These are phyloP conservation scores for Oceanodroma leucorhoa DNA, from an alignment of 2,797 vertebrate species.

Conservation along the genomic window DNA sequence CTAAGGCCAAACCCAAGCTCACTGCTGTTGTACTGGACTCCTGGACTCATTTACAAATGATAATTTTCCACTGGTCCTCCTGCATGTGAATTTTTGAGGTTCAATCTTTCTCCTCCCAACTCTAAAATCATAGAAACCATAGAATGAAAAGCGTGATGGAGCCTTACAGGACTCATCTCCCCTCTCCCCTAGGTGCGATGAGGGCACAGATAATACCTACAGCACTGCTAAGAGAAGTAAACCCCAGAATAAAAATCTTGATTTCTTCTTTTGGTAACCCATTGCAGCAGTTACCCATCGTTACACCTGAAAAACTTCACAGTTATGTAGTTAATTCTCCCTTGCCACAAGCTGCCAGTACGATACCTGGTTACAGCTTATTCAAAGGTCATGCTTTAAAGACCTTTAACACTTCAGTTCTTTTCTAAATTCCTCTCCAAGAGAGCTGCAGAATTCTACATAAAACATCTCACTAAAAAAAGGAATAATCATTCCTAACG, in stretches of 20 bases:
- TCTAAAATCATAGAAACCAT: neutral
- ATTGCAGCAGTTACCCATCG: neutral
- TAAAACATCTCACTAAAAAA: neutral
- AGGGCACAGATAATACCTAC: neutral
- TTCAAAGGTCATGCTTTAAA: neutral
- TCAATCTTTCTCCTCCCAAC: neutral
- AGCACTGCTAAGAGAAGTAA: neutral
- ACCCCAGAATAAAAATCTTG: fast-evolving
- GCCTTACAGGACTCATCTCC: neutral
- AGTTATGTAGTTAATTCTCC: fast-evolving
- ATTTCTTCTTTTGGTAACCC: neutral
- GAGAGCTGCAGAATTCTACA: neutral
- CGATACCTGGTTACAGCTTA: neutral
- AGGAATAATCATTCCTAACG: neutral
- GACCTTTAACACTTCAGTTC: neutral
- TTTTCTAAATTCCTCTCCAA: neutral
- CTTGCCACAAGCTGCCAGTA: neutral
- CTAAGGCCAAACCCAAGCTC: neutral
- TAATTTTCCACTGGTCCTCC: neutral
- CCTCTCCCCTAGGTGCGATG: fast-evolving
- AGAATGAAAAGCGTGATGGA: neutral
- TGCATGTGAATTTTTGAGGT: neutral
- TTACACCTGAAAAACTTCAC: neutral
- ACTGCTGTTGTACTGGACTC: neutral
- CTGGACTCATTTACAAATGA: neutral